phyloP scores from a whole-genome alignment of 2,113 vertebrate genomes.

The Microcebus jonahi region DNA sequence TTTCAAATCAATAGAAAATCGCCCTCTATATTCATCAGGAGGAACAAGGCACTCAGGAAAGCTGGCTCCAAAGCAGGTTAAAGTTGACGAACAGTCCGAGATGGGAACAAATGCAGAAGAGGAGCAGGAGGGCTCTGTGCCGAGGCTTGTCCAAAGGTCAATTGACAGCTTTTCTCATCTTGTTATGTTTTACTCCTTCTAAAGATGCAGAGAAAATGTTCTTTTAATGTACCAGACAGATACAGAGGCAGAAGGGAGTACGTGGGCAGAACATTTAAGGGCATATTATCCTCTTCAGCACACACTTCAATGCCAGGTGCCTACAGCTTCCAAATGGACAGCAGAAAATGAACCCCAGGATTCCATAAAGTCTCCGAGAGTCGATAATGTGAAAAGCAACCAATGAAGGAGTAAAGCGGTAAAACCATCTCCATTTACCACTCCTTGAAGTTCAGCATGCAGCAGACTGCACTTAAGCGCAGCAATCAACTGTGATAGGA shows the following conservation, averaged over 20 bases:
- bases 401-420: background rate
- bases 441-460: slow-evolving; percentile 45
- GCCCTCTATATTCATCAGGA: slow-evolving; percentile 56
- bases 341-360: slow-evolving; percentile 20
- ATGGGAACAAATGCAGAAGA: slow-evolving; percentile 32
- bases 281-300: background rate
- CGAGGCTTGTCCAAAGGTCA: slow-evolving; percentile 60
- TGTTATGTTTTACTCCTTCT: slow-evolving; percentile 56
- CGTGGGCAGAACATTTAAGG: background rate
- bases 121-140: background rate
- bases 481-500: slow-evolving; percentile 61
- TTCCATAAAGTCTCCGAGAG: slow-evolving; percentile 35
- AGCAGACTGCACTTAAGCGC: slow-evolving; percentile 47
- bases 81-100: slow-evolving; percentile 52
- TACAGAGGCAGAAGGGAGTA: slow-evolving; percentile 21
- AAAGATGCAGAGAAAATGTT: slow-evolving; percentile 49
- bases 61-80: background rate
- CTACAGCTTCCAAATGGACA: slow-evolving; percentile 10
- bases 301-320: background rate
- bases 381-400: background rate
- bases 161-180: slow-evolving; percentile 12
- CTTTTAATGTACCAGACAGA: slow-evolving; percentile 57
- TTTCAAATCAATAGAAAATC: slow-evolving; percentile 59
- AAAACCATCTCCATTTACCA: slow-evolving; percentile 64
- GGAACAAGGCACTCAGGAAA: slow-evolving; percentile 29